Base-by-base conservation (phyloP, 2,113 vertebrate genomes). In the Centropristis striata region DNA sequence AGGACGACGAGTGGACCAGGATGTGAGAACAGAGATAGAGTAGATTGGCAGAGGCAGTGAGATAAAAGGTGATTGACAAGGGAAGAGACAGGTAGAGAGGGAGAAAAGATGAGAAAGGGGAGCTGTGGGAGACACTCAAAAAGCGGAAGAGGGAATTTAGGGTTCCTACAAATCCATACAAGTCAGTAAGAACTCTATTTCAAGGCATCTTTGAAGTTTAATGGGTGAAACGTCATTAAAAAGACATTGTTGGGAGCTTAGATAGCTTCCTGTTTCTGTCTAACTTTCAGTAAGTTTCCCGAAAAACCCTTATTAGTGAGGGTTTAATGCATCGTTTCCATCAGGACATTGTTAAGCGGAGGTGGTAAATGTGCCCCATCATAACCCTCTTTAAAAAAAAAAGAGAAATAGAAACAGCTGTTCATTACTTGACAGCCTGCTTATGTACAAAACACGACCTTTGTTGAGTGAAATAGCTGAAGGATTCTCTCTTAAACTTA, bases 21-120 rank as follows among this genome's bases (percentile, higher is more conserved):
- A 78, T 63, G 42, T 64, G 63, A 67, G 78, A 84, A 41, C 36
- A 53, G 32, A 68, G 74, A 71, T 39, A 28, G 21, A 54, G 69
- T 21, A 66, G 75, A 80, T 41, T 69, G 78, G 71, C 57, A 49
- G 28, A 67, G 71, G 49, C 59, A 44, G 36, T 1, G 32, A 73
- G 72, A 78, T 37, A 66, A 54, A 57, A 49, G 51, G n/a, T 80
- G 76, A 87, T 41, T 84, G 84, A 86, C 71, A 78, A 58, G 65
- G 50, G 5, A 60, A 32, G 61, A 69, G 66, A 71, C 27, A 36
- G 77, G 27, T 42, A 57, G 53, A 71, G 41, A 32, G 46, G 23
- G 15, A 32, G 49, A 8, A 36, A 65, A 14, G 67, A 73, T 41
- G 60, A 61, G 55, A 75, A 58, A 55, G 42, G 12, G 25, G 21